Conservation (phyloP, 2,888 invertebrate species). For the Limenitis camilla region DNA sequence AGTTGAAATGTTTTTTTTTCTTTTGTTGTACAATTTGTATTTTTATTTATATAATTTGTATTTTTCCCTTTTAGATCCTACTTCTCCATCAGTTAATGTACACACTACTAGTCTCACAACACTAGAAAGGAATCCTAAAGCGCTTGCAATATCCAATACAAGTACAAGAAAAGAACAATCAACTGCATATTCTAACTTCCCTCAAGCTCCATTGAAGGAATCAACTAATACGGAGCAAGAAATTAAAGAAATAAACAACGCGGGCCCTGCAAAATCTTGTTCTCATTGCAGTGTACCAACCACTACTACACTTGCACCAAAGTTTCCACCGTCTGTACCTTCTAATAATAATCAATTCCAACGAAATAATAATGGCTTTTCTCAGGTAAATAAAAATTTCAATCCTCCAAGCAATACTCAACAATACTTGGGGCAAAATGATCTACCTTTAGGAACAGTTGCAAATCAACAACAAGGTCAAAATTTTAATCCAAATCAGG, state of each 20-base stretch:
- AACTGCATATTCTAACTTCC: slow-evolving; percentile 38
- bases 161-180: slow-evolving; percentile 47
- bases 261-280: slow-evolving; percentile 62
- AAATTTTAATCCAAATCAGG: background rate
- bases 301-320: slow-evolving; percentile 52
- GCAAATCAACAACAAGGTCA: background rate
- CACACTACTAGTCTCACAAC: too few species aligned
- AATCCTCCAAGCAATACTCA: background rate
- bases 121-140: background rate
- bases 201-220: slow-evolving; percentile 24
- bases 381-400: background rate
- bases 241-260: slow-evolving; percentile 6
- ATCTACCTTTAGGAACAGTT: background rate
- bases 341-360: background rate
- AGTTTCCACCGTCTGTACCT: slow-evolving; percentile 14
- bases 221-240: background rate
- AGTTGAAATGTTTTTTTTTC: too few species aligned
- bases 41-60: too few species aligned
- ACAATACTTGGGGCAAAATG: background rate
- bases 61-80: slow-evolving; percentile 9
- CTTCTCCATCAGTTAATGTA: background rate
- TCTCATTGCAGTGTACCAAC: slow-evolving; percentile 76
- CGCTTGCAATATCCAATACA: slow-evolving; percentile 15
- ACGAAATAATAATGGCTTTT: background rate
- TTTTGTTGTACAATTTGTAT: background rate